Percentiles rank a stretch among this genome's conserved stretches.
Conservation (phyloP, 2,113 vertebrate genomes). For the Psittacara wagleri region DNA sequence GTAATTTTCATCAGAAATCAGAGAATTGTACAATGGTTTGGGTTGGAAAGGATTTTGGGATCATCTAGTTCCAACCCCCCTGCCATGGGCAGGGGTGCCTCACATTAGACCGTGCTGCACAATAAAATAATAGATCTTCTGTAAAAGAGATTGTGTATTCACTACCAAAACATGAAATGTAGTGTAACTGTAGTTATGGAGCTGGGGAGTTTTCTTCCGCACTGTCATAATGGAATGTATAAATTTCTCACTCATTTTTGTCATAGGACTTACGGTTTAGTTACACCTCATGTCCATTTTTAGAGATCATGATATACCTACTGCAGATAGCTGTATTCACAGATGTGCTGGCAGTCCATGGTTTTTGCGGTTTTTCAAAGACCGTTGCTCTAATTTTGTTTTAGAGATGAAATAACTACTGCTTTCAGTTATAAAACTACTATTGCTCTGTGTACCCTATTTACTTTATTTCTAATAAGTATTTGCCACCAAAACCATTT, state of each 20-base stretch:
- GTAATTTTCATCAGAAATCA: constrained; percentile 14
- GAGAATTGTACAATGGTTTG: background rate
- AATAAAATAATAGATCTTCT: background rate
- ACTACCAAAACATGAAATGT: background rate
- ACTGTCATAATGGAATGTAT: background rate
- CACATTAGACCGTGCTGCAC: background rate
- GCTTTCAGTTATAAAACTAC: background rate
- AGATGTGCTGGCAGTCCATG: background rate
- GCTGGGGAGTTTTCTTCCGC: background rate
- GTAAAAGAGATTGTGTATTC: background rate
- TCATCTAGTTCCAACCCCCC: background rate
- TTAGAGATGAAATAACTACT: background rate
- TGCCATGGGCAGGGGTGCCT: background rate
- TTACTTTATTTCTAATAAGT: background rate
- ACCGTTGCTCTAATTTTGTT: background rate
- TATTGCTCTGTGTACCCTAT: background rate
- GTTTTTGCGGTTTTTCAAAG: background rate
- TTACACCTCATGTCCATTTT: background rate
- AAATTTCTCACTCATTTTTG: background rate
- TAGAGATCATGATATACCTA: background rate
- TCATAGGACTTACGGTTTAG: background rate
- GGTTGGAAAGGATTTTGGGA: background rate
- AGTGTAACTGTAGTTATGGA: background rate
- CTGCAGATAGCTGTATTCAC: background rate
- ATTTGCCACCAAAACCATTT: background rate